phyloP scores from a whole-genome alignment of 2,888 invertebrate species.

The Himalopsyche tibetana region DNA sequence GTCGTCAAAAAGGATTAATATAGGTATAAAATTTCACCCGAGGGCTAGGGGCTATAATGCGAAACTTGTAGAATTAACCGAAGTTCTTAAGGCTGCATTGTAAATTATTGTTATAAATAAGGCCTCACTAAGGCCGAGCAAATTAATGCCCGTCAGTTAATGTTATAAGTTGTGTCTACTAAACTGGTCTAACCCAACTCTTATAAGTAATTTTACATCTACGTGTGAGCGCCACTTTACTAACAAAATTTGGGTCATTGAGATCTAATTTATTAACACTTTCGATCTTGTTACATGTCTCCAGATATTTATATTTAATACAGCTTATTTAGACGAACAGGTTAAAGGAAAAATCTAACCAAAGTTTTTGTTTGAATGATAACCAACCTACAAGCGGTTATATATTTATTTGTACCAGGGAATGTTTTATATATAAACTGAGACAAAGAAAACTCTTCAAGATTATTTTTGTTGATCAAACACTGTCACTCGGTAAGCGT shows the following conservation, averaged over 20 bases:
- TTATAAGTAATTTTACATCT: constrained; percentile 18
- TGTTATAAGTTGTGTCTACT: constrained; percentile 18
- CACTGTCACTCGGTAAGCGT: too few relatives aligned
- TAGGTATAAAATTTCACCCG: not conserved
- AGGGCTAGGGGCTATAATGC: not conserved
- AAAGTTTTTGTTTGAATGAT: too few relatives aligned
- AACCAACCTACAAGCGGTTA: too few relatives aligned
- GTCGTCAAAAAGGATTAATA: not conserved
- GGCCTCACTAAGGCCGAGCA: not conserved
- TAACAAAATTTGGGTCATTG: not conserved
- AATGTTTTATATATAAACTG: too few relatives aligned
- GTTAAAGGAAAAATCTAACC: too few relatives aligned
- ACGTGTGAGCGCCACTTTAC: not conserved
- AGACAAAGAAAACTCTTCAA: too few relatives aligned
- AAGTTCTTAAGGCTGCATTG: constrained; percentile 7
- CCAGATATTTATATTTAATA: not conserved
- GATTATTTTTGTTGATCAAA: too few relatives aligned
- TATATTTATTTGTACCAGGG: too few relatives aligned
- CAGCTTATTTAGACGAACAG: too few relatives aligned
- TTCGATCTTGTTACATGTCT: not conserved
- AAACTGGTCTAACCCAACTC: constrained; percentile 14
- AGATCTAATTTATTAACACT: not conserved
- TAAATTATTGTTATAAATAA: constrained; percentile 12
- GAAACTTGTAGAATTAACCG: not conserved
- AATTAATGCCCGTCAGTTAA: constrained; percentile 23